A percentile compares a stretch with the other conserved stretches of the same genome.
These are phyloP conservation scores for Ochropleura leucogaster DNA, from an alignment of 2,888 invertebrate species.

Conservation along the genomic window DNA sequence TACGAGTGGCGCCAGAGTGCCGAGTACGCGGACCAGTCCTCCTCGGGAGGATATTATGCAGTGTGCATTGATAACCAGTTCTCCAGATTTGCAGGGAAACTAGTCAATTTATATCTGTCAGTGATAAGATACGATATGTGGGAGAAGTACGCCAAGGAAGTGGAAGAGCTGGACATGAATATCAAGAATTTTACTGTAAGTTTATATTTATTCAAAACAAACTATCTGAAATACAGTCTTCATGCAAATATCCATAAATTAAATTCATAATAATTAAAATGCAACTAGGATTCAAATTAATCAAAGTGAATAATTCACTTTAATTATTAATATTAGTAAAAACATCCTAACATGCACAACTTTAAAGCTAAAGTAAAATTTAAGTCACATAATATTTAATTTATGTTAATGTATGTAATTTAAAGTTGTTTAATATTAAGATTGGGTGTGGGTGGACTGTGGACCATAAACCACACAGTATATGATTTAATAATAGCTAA, in stretches of 20 bases:
- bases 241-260: not conserved
- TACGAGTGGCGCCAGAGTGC: constrained; percentile 97
- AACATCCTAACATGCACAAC: not conserved
- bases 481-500: not conserved
- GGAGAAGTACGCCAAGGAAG: constrained; percentile 97
- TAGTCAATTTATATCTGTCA: constrained; percentile 97
- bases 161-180: constrained; percentile 96
- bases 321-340: not conserved
- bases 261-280: no score
- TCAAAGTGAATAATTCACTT: not conserved
- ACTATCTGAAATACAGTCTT: not conserved
- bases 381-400: not conserved
- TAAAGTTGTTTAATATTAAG: not conserved
- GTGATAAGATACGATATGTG: constrained; percentile 98
- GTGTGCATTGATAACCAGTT: constrained; percentile 98
- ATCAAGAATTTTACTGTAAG: constrained; percentile 97
- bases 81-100: constrained; percentile 96
- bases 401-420: constrained; percentile 28
- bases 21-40: constrained; percentile 96
- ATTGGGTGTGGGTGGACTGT: not conserved
- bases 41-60: constrained; percentile 96
- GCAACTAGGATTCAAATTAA: no score
- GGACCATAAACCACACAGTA: not conserved
- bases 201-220: constrained; percentile 53
- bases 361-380: not conserved